phyloP scores from a whole-genome alignment of 2,888 invertebrate genomes.

The Lasioglossum morio region DNA sequence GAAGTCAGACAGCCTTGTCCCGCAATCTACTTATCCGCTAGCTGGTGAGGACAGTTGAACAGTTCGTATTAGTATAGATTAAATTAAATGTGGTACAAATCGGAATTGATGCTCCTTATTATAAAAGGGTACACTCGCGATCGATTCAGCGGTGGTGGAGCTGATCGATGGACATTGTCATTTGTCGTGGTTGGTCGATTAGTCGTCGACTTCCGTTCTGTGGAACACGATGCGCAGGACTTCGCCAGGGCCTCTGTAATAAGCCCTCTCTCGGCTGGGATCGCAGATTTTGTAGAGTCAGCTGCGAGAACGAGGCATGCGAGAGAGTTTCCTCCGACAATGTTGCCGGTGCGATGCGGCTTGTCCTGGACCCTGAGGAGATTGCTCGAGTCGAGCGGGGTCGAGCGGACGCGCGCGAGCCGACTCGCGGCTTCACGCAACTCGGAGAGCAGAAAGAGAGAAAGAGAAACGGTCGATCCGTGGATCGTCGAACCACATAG shows the following conservation, averaged over 20 bases:
- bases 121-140: too few species aligned
- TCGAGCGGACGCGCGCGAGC: conserved; percentile 32
- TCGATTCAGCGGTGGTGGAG: background rate
- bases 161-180: conserved; percentile 10
- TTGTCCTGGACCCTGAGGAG: conserved; percentile 45
- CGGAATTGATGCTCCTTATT: background rate
- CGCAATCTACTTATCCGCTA: background rate
- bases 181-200: conserved; percentile 40
- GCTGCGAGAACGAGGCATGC: background rate
- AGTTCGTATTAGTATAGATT: too few species aligned
- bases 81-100: background rate
- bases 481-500: conserved; percentile 67
- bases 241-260: conserved; percentile 4
- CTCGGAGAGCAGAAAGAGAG: conserved; percentile 29
- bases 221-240: background rate
- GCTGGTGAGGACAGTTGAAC: background rate
- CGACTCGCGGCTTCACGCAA: conserved; percentile 52
- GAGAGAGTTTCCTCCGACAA: conserved; percentile 43
- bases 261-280: background rate
- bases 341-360: conserved; percentile 54
- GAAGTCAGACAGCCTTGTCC: background rate
- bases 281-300: conserved; percentile 39
- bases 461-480: conserved; percentile 36
- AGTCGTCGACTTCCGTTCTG: conserved; percentile 14
- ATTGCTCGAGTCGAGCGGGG: conserved; percentile 53